These are phyloP conservation scores for Biston betularia DNA, from an alignment of 2,888 invertebrate genomes.

Conservation along the genomic window DNA sequence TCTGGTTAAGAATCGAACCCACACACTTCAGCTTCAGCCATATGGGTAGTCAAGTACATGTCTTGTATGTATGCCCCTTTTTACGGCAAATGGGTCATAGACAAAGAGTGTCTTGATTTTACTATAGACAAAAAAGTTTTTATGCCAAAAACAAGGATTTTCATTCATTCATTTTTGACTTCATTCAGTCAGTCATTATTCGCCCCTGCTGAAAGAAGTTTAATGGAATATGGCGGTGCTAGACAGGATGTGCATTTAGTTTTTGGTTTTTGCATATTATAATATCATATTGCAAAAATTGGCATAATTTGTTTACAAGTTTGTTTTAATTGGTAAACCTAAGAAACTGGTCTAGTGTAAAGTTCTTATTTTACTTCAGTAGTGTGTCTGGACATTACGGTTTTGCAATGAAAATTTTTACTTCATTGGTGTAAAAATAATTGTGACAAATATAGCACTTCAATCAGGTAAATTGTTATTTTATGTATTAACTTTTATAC, in stretches of 20 bases:
- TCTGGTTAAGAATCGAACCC: too few relatives aligned
- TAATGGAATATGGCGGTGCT: constrained; percentile 83
- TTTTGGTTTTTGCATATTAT: constrained; percentile 74
- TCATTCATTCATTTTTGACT: constrained; percentile 36
- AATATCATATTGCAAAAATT: constrained; percentile 63
- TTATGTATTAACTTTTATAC: constrained; percentile 48
- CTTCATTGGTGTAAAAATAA: constrained; percentile 85
- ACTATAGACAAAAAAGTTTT: not conserved
- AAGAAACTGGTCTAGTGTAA: constrained; percentile 52
- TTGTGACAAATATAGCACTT: constrained; percentile 81
- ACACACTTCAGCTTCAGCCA: too few relatives aligned
- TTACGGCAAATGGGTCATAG: too few relatives aligned
- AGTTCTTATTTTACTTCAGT: constrained; percentile 49
- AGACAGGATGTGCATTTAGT: constrained; percentile 81
- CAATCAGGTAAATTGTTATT: constrained; percentile 78
- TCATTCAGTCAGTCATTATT: constrained; percentile 44
- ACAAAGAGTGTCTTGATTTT: too few relatives aligned
- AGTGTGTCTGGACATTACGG: constrained; percentile 58
- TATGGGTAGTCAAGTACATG: too few relatives aligned
- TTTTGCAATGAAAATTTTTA: constrained; percentile 83
- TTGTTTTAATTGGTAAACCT: constrained; percentile 52
- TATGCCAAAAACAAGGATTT: not conserved
- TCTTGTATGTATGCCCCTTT: too few relatives aligned
- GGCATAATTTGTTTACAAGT: constrained; percentile 51
- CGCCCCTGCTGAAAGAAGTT: constrained; percentile 41